These are phyloP conservation scores for Malurus splendens DNA, from an alignment of 2,797 vertebrate species.

Conservation along the genomic window DNA sequence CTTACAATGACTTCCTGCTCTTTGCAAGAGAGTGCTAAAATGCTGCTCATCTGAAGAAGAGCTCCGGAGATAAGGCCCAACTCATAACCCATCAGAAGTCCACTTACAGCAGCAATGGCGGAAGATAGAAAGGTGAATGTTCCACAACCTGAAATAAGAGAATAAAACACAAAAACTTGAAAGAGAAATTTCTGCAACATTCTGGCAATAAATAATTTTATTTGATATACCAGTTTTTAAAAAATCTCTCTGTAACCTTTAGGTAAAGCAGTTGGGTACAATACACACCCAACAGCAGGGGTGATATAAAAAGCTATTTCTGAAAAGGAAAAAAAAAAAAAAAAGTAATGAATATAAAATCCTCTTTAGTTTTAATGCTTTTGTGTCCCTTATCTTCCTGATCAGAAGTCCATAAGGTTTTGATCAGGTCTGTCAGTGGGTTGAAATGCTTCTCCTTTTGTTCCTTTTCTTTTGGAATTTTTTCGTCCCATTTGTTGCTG, in stretches of 20 bases:
- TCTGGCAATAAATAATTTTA: not conserved
- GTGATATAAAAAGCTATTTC: not conserved
- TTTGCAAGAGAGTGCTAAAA: slow-evolving; percentile 82
- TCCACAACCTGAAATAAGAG: slow-evolving; percentile 76
- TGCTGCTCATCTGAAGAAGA: slow-evolving; percentile 84
- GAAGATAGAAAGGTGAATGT: slow-evolving; percentile 82
- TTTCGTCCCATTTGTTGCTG: too few species aligned
- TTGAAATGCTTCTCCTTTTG: too few species aligned
- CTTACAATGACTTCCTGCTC: slow-evolving; percentile 91
- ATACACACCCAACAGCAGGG: not conserved
- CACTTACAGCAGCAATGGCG: slow-evolving; percentile 84
- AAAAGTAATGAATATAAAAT: not conserved
- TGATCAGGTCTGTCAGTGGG: not conserved
- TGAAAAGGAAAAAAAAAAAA: not conserved
- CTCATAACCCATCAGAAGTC: slow-evolving; percentile 92
- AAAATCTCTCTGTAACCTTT: not conserved
- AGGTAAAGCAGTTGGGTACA: not conserved
- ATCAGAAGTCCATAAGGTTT: not conserved
- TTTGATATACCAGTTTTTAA: not conserved
- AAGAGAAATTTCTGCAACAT: not conserved
- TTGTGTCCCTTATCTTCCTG: not conserved
- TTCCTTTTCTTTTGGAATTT: too few species aligned
- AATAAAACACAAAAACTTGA: not conserved
- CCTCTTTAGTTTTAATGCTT: not conserved
- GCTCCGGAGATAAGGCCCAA: slow-evolving; percentile 90